These are phyloP conservation scores for Cyprichromis sp. DNA, from an alignment of 2,113 vertebrate species.

Conservation along the genomic window DNA sequence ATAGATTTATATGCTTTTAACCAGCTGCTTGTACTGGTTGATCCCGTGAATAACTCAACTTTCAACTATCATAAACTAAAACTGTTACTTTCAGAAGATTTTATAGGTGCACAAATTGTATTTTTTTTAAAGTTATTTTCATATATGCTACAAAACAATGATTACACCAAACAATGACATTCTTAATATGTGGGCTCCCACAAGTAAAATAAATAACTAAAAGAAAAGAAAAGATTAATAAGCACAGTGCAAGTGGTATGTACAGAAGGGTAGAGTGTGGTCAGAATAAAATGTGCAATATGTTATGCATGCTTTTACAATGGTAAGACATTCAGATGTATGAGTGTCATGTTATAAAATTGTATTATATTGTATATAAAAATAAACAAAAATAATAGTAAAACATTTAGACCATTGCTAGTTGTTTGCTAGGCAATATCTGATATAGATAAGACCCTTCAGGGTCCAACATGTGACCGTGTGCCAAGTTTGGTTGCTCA, in stretches of 20 bases:
- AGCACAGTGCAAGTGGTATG: neutral
- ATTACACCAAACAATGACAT: neutral
- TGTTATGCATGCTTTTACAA: neutral
- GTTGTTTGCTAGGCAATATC: neutral
- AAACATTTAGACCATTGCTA: neutral
- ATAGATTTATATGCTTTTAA: neutral
- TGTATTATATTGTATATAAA: neutral
- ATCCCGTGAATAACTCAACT: rapidly evolving
- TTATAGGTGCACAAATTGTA: neutral
- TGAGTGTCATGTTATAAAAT: neutral
- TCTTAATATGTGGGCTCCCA: neutral
- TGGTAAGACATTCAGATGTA: neutral
- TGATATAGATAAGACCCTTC: neutral
- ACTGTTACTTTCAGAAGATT: neutral
- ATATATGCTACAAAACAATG: neutral
- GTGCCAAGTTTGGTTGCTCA: neutral
- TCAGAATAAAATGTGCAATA: neutral
- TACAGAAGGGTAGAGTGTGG: neutral
- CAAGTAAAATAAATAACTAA: neutral
- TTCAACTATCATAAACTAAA: neutral
- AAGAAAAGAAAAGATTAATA: neutral
- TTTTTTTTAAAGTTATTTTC: neutral
- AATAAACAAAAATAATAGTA: neutral
- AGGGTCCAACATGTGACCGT: neutral
- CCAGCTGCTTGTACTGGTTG: neutral